Percentiles rank a stretch among this genome's conserved stretches.
These are phyloP conservation scores for Andrena bicolor DNA, from an alignment of 2,888 invertebrate genomes.

Conservation along the genomic window DNA sequence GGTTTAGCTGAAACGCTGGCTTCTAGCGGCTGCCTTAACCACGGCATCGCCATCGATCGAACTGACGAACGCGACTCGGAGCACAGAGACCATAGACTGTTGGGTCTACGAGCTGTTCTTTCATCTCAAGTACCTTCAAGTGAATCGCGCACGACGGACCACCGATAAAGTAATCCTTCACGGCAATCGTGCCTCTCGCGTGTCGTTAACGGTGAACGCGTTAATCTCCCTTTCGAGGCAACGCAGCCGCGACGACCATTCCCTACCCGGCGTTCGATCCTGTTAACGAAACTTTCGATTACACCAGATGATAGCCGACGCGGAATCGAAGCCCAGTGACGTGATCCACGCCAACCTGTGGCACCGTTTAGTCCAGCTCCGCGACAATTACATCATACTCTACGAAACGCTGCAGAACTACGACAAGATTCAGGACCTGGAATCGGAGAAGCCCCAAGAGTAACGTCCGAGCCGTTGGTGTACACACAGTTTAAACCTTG, in stretches of 20 bases:
- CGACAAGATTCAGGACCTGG: conserved; percentile 35
- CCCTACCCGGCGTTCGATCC: conserved; percentile 16
- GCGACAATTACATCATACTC: conserved; percentile 80
- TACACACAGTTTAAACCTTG: not conserved
- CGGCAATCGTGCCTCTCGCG: conserved; percentile 23
- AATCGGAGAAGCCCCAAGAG: conserved; percentile 21
- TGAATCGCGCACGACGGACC: conserved; percentile 70
- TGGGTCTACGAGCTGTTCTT: conserved; percentile 82
- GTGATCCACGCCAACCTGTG: conserved; percentile 76
- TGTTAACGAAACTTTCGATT: conserved; percentile 37
- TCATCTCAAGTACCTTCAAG: conserved; percentile 79
- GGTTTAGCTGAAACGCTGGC: conserved; percentile 79
- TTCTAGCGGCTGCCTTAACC: conserved; percentile 73
- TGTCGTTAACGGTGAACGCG: conserved; percentile 17
- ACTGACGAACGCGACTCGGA: conserved; percentile 73
- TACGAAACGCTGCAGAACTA: conserved; percentile 76
- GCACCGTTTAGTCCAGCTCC: conserved; percentile 79
- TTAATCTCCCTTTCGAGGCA: conserved; percentile 37
- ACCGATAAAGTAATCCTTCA: conserved; percentile 71
- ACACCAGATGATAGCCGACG: conserved; percentile 54
- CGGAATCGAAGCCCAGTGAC: conserved; percentile 66
- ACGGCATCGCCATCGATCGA: conserved; percentile 63
- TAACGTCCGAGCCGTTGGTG: not conserved
- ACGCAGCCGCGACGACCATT: conserved; percentile 23
- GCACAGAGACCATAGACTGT: conserved; percentile 79